Evolutionary conservation across 2,888 invertebrate genomes (phyloP).

Genomic region (Polymixis flavicincta): DNA sequence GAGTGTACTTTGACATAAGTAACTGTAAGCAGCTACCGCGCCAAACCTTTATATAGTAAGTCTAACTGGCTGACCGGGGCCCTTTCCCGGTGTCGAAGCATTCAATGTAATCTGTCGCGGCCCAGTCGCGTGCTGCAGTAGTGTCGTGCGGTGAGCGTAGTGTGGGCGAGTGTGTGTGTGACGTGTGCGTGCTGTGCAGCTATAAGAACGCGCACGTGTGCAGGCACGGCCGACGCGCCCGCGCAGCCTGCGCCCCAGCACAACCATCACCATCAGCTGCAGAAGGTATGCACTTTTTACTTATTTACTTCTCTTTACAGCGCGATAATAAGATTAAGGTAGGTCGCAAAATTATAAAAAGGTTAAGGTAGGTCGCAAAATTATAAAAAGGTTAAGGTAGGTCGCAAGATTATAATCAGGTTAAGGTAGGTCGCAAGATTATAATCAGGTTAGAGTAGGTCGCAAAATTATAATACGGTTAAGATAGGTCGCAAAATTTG

Average conservation of each 20-base stretch:
- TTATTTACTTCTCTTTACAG: background rate
- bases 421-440: background rate
- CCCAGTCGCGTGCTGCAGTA: conserved; percentile 8
- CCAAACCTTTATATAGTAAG: too few species aligned
- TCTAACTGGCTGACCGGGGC: background rate
- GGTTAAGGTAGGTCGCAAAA: background rate
- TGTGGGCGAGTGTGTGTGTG: conserved; percentile 17
- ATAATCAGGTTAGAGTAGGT: too few species aligned
- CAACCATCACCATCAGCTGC: conserved; percentile 79
- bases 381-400: background rate
- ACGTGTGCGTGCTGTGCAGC: conserved; percentile 57
- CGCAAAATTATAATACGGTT: background rate
- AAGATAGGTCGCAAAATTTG: background rate
- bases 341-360: background rate
- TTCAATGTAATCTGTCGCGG: background rate
- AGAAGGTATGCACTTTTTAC: conserved; percentile 74
- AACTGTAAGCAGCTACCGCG: background rate
- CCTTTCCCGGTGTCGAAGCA: too few species aligned
- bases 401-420: background rate
- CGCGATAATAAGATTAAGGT: background rate
- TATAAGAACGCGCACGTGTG: conserved; percentile 51
- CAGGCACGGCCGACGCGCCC: conserved; percentile 76
- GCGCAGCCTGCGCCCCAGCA: conserved; percentile 38
- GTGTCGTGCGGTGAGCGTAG: background rate
- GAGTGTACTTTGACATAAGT: background rate